Evolutionary conservation across 2,113 vertebrate genomes (phyloP), one percentile per base, ranked within the genome.

Genomic region (Brachionichthys hirsutus): DNA sequence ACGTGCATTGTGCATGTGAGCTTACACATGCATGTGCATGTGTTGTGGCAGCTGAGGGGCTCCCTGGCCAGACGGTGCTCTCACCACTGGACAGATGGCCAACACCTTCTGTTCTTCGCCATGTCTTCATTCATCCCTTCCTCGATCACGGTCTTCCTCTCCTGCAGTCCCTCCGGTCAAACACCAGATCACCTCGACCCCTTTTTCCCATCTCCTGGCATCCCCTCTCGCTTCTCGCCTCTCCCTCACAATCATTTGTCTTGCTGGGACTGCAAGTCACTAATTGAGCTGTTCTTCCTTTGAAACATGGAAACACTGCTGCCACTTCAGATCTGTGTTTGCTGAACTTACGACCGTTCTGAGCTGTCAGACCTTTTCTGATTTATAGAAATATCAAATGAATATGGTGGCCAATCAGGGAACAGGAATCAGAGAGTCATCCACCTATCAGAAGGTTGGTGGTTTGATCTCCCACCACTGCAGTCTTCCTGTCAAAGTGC

Each of bases 71-170:
- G 91, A 90, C 88, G 90, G 90, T 48, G 73, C 84, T 89, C 89
- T 89, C 89, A 90, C 91, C 89, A 88, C 89, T 90, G 91, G 91
- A 91, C 90, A 91, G 91, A 91, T 91, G 90, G 91, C 88, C 90
- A 82, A 72, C 82, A 75, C 85, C 84, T 79, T 75, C 81, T 72
- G 74, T 49, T 55, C 82, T 60, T 60, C 64, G 56, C 50, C 67
- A 67, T 85, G 80, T 77, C 75, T 83, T 77, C 77, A 67, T 83
- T 81, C 12, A 61, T 73, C 75, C 44, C 73, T 85, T 62, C 62
- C 65, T 83, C 76, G 73, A 77, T 85, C 77, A 76, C 75, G 69
- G 70, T 78, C 80, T 74, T 78, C 70, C 63, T 84, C 74, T 75
- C 70, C 75, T 62, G 40, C 63, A 51, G 60, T 52, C 56, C 56